Conservation (phyloP, 2,888 invertebrate species). For the Fissipunctia ypsillon region DNA sequence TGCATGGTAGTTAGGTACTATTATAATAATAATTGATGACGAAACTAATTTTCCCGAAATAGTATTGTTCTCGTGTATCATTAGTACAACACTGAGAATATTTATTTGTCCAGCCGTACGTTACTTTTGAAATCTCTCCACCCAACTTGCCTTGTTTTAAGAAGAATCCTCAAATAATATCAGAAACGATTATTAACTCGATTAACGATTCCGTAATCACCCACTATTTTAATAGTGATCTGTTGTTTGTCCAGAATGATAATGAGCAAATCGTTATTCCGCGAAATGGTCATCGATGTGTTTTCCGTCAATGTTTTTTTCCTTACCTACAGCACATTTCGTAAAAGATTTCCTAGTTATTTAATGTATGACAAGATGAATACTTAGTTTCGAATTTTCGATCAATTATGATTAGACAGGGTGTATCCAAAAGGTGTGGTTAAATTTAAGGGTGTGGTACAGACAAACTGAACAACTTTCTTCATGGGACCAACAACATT, state of each 20-base stretch:
- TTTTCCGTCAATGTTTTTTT: slow-evolving; percentile 50
- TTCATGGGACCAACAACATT: too few species aligned
- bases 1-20: not conserved
- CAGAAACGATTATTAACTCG: slow-evolving; percentile 16
- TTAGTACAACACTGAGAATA: not conserved
- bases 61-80: not conserved
- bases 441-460: too few species aligned
- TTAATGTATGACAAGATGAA: slow-evolving; percentile 36
- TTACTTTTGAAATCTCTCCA: not conserved
- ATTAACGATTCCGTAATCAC: slow-evolving; percentile 36
- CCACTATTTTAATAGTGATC: slow-evolving; percentile 43
- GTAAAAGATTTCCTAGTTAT: slow-evolving; percentile 29
- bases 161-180: slow-evolving; percentile 8
- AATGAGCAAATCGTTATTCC: slow-evolving; percentile 57
- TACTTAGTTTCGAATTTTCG: too few species aligned
- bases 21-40: not conserved
- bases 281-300: slow-evolving; percentile 52
- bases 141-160: not conserved
- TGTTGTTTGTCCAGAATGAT: slow-evolving; percentile 59
- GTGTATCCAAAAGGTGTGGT: too few species aligned
- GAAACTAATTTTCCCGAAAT: not conserved
- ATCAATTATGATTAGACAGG: slow-evolving; percentile 44
- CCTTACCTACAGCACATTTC: slow-evolving; percentile 24
- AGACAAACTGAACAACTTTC: too few species aligned
- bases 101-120: not conserved